These are phyloP conservation scores for Tetanocera ferruginea DNA, from an alignment of 2,888 invertebrate species.

Conservation along the genomic window DNA sequence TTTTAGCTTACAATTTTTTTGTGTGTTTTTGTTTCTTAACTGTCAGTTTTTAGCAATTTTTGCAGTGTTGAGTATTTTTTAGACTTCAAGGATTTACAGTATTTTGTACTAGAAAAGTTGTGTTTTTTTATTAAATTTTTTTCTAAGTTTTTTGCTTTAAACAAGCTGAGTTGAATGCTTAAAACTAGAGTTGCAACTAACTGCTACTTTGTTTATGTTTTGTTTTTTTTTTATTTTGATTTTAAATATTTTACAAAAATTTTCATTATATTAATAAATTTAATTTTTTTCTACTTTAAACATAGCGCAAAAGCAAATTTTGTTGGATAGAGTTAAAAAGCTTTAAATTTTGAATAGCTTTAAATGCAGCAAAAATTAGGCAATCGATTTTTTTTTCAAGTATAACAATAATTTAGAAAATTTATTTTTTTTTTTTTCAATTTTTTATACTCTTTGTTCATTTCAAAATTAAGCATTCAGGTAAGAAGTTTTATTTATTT, in stretches of 20 bases:
- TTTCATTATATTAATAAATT: not conserved
- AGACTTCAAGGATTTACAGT: not conserved
- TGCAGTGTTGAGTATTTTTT: not conserved
- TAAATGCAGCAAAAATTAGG: constrained; percentile 31
- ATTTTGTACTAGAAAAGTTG: constrained; percentile 38
- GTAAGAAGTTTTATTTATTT: constrained; percentile 56
- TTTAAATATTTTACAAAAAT: not conserved
- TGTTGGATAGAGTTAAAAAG: not conserved
- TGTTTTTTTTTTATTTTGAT: not conserved
- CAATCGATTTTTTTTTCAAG: not conserved
- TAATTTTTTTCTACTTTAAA: not conserved
- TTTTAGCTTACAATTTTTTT: constrained; percentile 34
- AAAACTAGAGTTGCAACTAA: not conserved
- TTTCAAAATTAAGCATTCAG: constrained; percentile 52
- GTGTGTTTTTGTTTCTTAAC: constrained; percentile 37
- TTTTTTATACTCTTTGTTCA: constrained; percentile 45
- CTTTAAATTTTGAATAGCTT: not conserved
- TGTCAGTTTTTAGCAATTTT: not conserved
- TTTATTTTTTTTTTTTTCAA: constrained; percentile 19
- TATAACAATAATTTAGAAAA: constrained; percentile 22
- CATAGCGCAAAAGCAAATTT: constrained; percentile 5
- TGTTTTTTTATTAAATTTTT: not conserved
- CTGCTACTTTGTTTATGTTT: not conserved
- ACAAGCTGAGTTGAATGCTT: not conserved
- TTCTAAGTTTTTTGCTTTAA: not conserved